Evolutionary conservation across 2,113 vertebrate species (phyloP), one percentile per base, ranked within the genome.

Genomic region (Jaculus jaculus): DNA sequence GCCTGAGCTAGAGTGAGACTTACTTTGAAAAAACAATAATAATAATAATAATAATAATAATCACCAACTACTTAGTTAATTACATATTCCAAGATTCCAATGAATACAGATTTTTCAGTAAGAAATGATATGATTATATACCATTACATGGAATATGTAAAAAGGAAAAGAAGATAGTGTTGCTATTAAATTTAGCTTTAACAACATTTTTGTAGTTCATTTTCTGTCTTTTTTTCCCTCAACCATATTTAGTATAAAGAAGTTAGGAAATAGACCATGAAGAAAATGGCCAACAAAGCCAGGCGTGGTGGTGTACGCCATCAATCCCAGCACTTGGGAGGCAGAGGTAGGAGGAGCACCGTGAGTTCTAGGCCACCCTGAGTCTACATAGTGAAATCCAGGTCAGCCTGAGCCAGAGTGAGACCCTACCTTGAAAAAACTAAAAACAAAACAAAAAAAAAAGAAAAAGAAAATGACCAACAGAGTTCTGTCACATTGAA

Each of bases 151-250:
- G 32, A 74, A 1, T 81, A 11, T 39, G 51, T 65, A 32, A 60
- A 92, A 83, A 75, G 3, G 30, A 77, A 85, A 85, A 39, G 1
- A 7, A 23, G 51, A 12, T 51, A 73, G 39, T 1, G 51, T 12
- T 51, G 7, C 51, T 51, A 1, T 78, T 79, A 93, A 69, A n/a
- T 68, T 63, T 66, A 89, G 74, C 7, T 84, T 81, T 87, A 58
- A 72, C 74, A 2, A 9, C 6, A 34, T 16, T 61, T 84, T 77
- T 24, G 10, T 12, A 69, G 21, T 79, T 79, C 47, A 54, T 79
- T 74, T 87, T 18, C 51, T 84, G 2, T 90, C 81, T 51, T 84
- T 90, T 73, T 87, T 87, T 80, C n/a, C 61, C 88, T 26, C 94
- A 85, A 81, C 17, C 18, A n/a, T 90, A 51, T 26, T 86, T 51